Conservation (phyloP, 64 coral and sea anemone species). For the Montipora capricornis region DNA sequence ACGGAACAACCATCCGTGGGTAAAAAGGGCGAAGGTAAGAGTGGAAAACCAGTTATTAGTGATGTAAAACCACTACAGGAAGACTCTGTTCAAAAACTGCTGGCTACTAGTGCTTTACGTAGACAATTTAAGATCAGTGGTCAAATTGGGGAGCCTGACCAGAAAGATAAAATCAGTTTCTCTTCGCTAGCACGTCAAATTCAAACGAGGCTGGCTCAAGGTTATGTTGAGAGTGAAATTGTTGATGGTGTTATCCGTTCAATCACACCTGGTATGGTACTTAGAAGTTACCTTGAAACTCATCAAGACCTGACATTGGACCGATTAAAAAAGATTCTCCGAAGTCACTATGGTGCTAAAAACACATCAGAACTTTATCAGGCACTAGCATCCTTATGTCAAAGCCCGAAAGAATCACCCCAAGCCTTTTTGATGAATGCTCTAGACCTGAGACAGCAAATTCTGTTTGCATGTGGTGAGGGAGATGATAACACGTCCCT, state of each 20-base stretch:
- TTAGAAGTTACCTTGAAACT: slow-evolving; percentile 62
- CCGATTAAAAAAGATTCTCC: slow-evolving; percentile 54
- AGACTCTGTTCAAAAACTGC: slow-evolving; percentile 23
- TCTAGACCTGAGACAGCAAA: slow-evolving; percentile 35
- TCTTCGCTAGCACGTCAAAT: slow-evolving; percentile 50
- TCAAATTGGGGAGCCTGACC: slow-evolving; percentile 50
- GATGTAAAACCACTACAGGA: neutral
- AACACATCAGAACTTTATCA: slow-evolving; percentile 64
- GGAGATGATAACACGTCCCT: slow-evolving; percentile 10
- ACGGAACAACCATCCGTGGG: neutral
- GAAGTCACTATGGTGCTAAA: slow-evolving; percentile 32
- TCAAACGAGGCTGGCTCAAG: neutral
- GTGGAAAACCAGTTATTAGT: slow-evolving; percentile 23
- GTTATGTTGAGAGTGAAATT: slow-evolving; percentile 45
- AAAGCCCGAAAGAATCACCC: slow-evolving; percentile 56
- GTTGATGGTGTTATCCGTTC: slow-evolving; percentile 68
- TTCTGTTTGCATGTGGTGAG: slow-evolving; percentile 2
- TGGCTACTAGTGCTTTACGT: slow-evolving; percentile 35
- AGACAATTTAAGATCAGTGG: slow-evolving; percentile 69
- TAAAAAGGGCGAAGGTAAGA: slow-evolving; percentile 32
- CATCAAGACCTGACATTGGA: slow-evolving; percentile 45
- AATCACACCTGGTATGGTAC: slow-evolving; percentile 63
- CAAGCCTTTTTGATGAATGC: slow-evolving; percentile 77
- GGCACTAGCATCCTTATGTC: slow-evolving; percentile 41
- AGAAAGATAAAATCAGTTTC: slow-evolving; percentile 66